Evolutionary conservation across 1,140 invertebrate genomes (phyloP).

Genomic region (Drosophila parabipectinata): DNA sequence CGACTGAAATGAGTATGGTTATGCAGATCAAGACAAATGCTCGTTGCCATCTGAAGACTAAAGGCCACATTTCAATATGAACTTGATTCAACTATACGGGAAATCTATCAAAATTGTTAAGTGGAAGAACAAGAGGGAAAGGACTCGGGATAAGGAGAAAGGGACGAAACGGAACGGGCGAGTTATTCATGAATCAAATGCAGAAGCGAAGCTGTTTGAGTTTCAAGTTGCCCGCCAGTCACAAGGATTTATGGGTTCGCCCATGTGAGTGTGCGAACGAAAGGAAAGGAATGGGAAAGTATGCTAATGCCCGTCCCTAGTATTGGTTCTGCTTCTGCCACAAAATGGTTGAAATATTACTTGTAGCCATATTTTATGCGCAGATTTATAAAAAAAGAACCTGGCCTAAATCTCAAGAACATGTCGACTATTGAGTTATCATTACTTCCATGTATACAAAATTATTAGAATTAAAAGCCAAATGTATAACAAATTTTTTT

Average conservation of each 20-base stretch:
- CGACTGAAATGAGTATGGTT: constrained; percentile 12
- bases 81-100: constrained; percentile 32
- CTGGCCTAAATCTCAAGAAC: neutral
- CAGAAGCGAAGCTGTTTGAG: constrained; percentile 51
- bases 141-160: neutral
- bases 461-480: neutral
- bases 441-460: neutral
- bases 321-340: constrained; percentile 41
- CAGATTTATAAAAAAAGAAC: constrained; percentile 33
- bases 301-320: constrained; percentile 47
- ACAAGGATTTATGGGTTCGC: constrained; percentile 50
- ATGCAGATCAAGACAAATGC: constrained; percentile 23
- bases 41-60: constrained; percentile 7
- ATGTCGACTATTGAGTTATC: neutral
- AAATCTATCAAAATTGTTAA: constrained; percentile 57
- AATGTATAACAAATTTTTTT: neutral
- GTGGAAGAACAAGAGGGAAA: constrained; percentile 16
- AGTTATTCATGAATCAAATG: constrained; percentile 63
- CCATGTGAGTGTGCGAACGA: constrained; percentile 13
- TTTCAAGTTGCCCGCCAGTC: constrained; percentile 59
- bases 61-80: constrained; percentile 31
- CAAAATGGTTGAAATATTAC: constrained; percentile 63
- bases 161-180: neutral
- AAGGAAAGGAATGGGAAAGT: constrained; percentile 18
- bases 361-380: constrained; percentile 61